Evolutionary conservation across 2,113 vertebrate genomes (phyloP).

Genomic region (Bubo bubo): DNA sequence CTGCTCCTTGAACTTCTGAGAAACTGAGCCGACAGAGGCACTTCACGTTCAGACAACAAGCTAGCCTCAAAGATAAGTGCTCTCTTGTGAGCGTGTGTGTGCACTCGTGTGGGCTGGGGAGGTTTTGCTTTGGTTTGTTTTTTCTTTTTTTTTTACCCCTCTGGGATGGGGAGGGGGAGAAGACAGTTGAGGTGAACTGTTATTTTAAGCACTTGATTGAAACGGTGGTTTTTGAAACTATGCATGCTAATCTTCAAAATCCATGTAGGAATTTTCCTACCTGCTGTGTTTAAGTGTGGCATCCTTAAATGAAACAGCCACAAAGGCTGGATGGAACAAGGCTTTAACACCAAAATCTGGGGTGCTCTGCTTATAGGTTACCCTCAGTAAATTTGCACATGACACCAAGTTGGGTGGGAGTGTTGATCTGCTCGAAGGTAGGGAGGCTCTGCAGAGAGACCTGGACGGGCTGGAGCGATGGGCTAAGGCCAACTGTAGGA

Average conservation of each 20-base stretch:
- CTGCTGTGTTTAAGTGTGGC: neutral
- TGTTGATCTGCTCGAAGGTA: too few relatives aligned
- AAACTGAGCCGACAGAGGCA: neutral
- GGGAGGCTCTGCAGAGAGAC: too few relatives aligned
- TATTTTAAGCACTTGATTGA: conserved; percentile 6
- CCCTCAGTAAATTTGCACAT: neutral
- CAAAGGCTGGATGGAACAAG: neutral
- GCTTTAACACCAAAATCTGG: neutral
- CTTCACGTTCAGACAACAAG: neutral
- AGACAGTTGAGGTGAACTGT: neutral
- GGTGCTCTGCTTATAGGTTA: neutral
- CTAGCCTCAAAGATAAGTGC: neutral
- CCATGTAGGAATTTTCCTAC: conserved; percentile 1
- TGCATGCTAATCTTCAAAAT: conserved; percentile 1
- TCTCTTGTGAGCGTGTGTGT: neutral
- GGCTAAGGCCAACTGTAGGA: too few relatives aligned
- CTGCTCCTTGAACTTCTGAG: conserved; percentile 18
- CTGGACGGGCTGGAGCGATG: too few relatives aligned
- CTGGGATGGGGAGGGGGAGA: neutral
- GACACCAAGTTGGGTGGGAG: too few relatives aligned
- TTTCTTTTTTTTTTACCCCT: neutral
- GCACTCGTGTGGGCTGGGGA: neutral
- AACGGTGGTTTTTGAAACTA: neutral
- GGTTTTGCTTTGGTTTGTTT: neutral
- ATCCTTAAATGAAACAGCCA: neutral